Conservation (phyloP, 2,113 vertebrate species). For the Lepisosteus oculatus region DNA sequence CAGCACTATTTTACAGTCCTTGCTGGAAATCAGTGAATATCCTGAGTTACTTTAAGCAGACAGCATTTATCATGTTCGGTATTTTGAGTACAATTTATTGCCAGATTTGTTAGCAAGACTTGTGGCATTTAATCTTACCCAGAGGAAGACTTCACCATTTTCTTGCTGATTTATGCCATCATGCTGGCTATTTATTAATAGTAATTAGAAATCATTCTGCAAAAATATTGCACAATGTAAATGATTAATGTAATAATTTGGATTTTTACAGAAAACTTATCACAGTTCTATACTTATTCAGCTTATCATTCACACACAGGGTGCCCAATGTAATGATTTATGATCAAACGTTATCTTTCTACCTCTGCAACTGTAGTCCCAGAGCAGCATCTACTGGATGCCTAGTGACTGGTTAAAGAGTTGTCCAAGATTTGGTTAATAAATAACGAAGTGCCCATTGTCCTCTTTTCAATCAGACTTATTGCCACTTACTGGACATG, state of each 20-base stretch:
- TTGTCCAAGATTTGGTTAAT: neutral
- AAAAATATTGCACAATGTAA: neutral
- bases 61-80: neutral
- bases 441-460: too few relatives aligned
- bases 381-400: neutral
- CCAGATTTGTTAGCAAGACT: neutral
- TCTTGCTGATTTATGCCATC: slow-evolving; percentile 13
- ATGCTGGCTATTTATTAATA: neutral
- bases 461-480: too few relatives aligned
- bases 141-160: neutral
- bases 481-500: too few relatives aligned
- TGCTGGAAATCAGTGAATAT: neutral
- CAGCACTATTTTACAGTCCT: neutral
- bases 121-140: neutral
- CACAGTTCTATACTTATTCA: neutral
- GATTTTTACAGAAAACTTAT: neutral
- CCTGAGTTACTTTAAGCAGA: too few relatives aligned
- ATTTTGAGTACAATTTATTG: neutral
- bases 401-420: slow-evolving; percentile 6
- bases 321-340: slow-evolving; percentile 8
- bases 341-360: slow-evolving; percentile 1
- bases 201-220: neutral
- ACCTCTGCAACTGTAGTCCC: neutral
- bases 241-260: neutral
- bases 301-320: slow-evolving; percentile 8